Evolutionary conservation across 2,113 vertebrate species (phyloP), one percentile per base, ranked within the genome.

Genomic region (Myodes glareolus): DNA sequence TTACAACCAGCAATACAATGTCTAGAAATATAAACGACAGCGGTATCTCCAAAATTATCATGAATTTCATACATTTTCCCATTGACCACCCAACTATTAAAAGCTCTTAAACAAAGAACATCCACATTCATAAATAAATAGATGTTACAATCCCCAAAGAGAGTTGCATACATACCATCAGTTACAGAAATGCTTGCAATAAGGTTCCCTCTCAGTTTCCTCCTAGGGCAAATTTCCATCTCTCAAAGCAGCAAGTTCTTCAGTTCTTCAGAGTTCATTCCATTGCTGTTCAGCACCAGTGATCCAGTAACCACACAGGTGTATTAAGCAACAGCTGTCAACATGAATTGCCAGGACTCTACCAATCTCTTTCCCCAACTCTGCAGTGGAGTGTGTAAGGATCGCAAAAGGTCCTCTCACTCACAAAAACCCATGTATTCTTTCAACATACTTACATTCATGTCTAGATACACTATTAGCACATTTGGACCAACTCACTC

Each of bases 151-250:
- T 87, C 63, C 76, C 90, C 63, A 81, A 92, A 82, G 31, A 82
- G 14, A 93, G n/a, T 81, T 95, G 65, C 97, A 73, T 97, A 98
- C 97, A 73, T 97, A 98, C 97, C 97, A 33, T 98, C 88, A 96
- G 45, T 89, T 23, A 93, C 16, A 67, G 33, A 95, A 95, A 91
- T 52, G 87, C 82, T 89, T 75, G 96, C 65, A 89, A 55, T 70
- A 93, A 93, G 52, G 76, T 50, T 96, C 67, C 81, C 77, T 88
- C 77, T 94, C 68, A 36, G 31, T 75, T 92, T 97, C 31, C 72
- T 97, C 85, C 58, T 90, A 55, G 45, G 81, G 68, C 58, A 85
- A 23, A 25, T 29, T 85, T 93, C 65, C 42, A 77, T 70, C 90
- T 95, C 94, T 92, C 90, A 67, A 67, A 94, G 88, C 31, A 92